Evolutionary conservation across 2,797 vertebrate genomes (phyloP).

Genomic region (Tapera naevia): DNA sequence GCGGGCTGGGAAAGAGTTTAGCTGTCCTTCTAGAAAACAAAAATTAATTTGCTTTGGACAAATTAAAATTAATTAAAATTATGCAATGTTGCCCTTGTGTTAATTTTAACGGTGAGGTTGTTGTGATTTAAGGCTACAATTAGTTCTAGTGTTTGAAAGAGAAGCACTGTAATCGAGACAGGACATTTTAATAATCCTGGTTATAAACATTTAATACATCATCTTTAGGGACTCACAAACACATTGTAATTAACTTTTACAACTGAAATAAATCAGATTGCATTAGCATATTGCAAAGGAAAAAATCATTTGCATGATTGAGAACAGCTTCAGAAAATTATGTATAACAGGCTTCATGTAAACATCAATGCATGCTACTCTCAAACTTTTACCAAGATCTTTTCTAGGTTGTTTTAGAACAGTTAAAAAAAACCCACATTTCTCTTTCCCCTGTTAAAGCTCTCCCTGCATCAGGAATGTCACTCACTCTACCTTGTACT

Average conservation of each 20-base stretch:
- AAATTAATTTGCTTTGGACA: slow-evolving; percentile 87
- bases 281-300: slow-evolving; percentile 94
- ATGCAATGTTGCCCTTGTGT: slow-evolving; percentile 86
- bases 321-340: slow-evolving; percentile 91
- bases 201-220: slow-evolving; percentile 95
- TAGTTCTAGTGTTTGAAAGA: slow-evolving; percentile 87
- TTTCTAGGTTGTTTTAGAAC: slow-evolving; percentile 52
- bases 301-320: slow-evolving; percentile 97
- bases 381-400: slow-evolving; percentile 70
- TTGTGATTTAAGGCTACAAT: slow-evolving; percentile 89
- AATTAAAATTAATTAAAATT: slow-evolving; percentile 90
- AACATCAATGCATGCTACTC: slow-evolving; percentile 60
- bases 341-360: slow-evolving; percentile 73
- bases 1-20: slow-evolving; percentile 68
- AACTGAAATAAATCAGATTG: slow-evolving; percentile 91
- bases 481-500: slow-evolving; percentile 41
- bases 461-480: slow-evolving; percentile 45
- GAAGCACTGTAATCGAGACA: slow-evolving; percentile 89
- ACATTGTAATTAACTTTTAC: slow-evolving; percentile 98
- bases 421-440: not conserved
- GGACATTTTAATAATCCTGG: slow-evolving; percentile 95
- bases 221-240: slow-evolving; percentile 93
- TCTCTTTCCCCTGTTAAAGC: slow-evolving; percentile 39
- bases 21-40: slow-evolving; percentile 83
- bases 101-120: slow-evolving; percentile 85